A percentile compares a stretch with the other conserved stretches of the same genome.
These are phyloP conservation scores for Globodera rostochiensis DNA, from an alignment of 1,140 invertebrate genomes.

Conservation along the genomic window DNA sequence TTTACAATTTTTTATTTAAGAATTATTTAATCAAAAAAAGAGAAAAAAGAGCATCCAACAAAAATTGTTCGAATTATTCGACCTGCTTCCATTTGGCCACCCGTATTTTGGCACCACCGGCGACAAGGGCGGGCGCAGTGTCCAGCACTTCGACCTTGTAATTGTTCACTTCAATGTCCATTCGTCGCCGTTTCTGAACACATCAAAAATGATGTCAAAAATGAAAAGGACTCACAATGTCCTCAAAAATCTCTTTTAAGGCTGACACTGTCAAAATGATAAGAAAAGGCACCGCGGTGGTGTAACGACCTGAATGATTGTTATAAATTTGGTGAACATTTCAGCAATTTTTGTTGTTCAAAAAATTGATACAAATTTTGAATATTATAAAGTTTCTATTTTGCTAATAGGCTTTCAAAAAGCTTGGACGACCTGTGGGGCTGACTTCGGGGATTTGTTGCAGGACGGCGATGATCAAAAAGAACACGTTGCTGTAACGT, in stretches of 20 bases:
- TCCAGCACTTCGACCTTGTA: constrained; percentile 68
- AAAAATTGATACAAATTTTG: not conserved
- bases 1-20: constrained; percentile 11
- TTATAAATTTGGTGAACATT: not conserved
- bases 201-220: constrained; percentile 23
- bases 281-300: constrained; percentile 88
- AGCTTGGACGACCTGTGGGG: constrained; percentile 72
- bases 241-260: constrained; percentile 92
- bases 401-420: not conserved
- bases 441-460: constrained; percentile 96
- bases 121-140: constrained; percentile 30
- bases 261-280: constrained; percentile 90
- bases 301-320: constrained; percentile 76
- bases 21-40: not conserved
- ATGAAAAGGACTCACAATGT: constrained; percentile 73
- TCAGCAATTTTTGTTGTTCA: no score
- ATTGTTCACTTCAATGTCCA: constrained; percentile 91
- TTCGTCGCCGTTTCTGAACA: constrained; percentile 83
- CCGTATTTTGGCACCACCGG: not conserved
- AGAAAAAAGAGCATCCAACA: no score
- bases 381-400: not conserved
- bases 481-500: constrained; percentile 94
- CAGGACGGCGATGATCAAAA: constrained; percentile 85
- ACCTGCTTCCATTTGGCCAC: not conserved
- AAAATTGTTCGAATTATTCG: no score